Evolutionary conservation across 2,888 invertebrate species (phyloP), one percentile per base, ranked within the genome.

Genomic region (Rotaria macrura): DNA sequence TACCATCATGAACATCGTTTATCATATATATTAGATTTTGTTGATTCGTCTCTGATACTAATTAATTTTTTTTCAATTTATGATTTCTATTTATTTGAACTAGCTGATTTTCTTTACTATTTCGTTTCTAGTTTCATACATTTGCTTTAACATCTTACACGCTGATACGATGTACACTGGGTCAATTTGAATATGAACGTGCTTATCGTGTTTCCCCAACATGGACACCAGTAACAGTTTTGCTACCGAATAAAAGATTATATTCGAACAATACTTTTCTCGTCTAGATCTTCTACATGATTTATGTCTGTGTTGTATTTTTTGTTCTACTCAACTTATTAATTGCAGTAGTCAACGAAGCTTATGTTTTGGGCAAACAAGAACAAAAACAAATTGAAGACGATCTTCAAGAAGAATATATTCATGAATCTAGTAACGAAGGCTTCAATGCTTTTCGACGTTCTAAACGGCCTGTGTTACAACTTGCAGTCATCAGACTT

Each of bases 121-220:
- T 52, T 52, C 23, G 20, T 38, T 29, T 20, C 38, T 34, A 65
- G 65, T 79, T 79, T 79, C 79, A 79, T n/a, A 79, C 79, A 10
- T 79, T 79, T 79, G 43, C 79, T 38, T n/a, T 79, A 43, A 25
- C 79, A 25, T 40, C 79, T 14, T 79, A 79, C 17, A 79, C 79
- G 14, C 79, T 79, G 3, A 43, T 79, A 43, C 79, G 79, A n/a
- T 79, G 79, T 43, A 43, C 79, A 43, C 43, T 79, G 2, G 79
- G 79, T n/a, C 79, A 79, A 79, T 79, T 79, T 79, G 79, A 79
- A 43, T 79, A 79, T n/a, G 79, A 79, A 43, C 79, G 40, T 43
- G 79, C 79, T 1, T 79, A 79, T 43, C 79, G 79, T 79, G 79
- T 79, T 25, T 79, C 79, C 25, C 79, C 79, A 10, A 79, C 79